These are phyloP conservation scores for Cataglyphis altisquamis DNA, from an alignment of 2,888 invertebrate genomes.

Conservation along the genomic window DNA sequence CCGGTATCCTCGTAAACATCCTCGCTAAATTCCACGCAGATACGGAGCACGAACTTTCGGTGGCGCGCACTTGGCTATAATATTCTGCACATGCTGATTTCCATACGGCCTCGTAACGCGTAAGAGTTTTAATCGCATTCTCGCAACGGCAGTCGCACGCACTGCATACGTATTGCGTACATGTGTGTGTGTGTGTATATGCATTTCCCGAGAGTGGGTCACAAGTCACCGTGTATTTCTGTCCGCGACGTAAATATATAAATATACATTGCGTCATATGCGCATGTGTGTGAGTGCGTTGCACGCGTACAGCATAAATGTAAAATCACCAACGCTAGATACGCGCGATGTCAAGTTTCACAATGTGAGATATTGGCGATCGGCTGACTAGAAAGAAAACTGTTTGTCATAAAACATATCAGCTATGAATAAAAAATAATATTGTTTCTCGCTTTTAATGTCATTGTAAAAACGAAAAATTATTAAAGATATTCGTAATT, in stretches of 20 bases:
- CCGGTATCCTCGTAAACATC: slow-evolving; percentile 42
- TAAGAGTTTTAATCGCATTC: slow-evolving; percentile 58
- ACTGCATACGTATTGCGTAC: slow-evolving; percentile 27
- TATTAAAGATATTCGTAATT: not conserved
- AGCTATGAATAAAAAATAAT: slow-evolving; percentile 27
- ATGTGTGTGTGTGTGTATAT: not conserved
- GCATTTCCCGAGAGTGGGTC: slow-evolving; percentile 54
- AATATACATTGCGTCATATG: slow-evolving; percentile 48
- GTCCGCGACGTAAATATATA: slow-evolving; percentile 57
- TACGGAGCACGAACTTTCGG: slow-evolving; percentile 48
- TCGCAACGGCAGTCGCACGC: slow-evolving; percentile 42
- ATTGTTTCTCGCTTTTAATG: not conserved
- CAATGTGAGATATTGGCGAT: slow-evolving; percentile 43
- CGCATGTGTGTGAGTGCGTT: not conserved
- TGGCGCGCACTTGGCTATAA: slow-evolving; percentile 18
- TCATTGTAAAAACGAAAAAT: slow-evolving; percentile 24
- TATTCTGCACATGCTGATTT: slow-evolving; percentile 52
- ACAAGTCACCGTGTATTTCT: slow-evolving; percentile 33
- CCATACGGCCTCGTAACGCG: slow-evolving; percentile 51
- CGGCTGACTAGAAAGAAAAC: slow-evolving; percentile 17
- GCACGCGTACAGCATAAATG: slow-evolving; percentile 31
- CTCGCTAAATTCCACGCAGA: slow-evolving; percentile 37
- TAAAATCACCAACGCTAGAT: slow-evolving; percentile 15
- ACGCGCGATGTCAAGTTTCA: slow-evolving; percentile 27
- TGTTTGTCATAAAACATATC: slow-evolving; percentile 40